Conservation (phyloP, 2,888 invertebrate species). For the Hydrotaea cyrtoneurina region DNA sequence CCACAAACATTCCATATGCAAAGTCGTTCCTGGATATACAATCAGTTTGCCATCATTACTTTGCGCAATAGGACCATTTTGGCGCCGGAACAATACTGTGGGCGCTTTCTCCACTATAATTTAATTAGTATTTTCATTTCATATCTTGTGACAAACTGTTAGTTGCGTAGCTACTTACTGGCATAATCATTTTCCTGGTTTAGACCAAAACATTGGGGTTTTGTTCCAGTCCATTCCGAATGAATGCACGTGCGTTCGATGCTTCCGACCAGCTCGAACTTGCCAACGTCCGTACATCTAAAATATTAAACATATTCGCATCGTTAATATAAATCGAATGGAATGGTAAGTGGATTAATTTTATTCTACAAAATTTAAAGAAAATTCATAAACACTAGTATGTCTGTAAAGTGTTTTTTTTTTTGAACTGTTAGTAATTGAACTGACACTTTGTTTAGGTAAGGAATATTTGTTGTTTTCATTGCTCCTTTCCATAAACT, state of each 20-base stretch:
- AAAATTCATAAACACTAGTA: too few relatives aligned
- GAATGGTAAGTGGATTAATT: too few relatives aligned
- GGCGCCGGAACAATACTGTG: slow-evolving; percentile 90
- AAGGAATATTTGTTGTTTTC: too few relatives aligned
- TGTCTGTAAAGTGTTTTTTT: too few relatives aligned
- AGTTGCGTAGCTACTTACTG: slow-evolving; percentile 82
- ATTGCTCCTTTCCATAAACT: too few relatives aligned
- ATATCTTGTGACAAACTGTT: background rate
- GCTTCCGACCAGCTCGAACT: slow-evolving; percentile 90
- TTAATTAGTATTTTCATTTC: background rate
- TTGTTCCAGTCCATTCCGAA: slow-evolving; percentile 90
- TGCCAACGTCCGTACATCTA: slow-evolving; percentile 92
- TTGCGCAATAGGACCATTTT: slow-evolving; percentile 91
- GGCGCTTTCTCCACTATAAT: slow-evolving; percentile 90
- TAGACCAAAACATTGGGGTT: slow-evolving; percentile 89
- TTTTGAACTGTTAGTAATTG: too few relatives aligned
- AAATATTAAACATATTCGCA: slow-evolving; percentile 12
- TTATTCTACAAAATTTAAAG: too few relatives aligned
- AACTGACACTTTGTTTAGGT: too few relatives aligned
- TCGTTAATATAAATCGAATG: background rate
- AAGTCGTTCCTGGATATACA: slow-evolving; percentile 91
- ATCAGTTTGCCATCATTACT: slow-evolving; percentile 88
- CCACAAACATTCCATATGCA: slow-evolving; percentile 95
- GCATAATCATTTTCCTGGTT: slow-evolving; percentile 94
- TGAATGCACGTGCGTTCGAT: slow-evolving; percentile 87